A percentile compares a stretch with the other conserved stretches of the same genome.
Conservation (phyloP, 2,797 vertebrate species). For the Brotula barbata region DNA sequence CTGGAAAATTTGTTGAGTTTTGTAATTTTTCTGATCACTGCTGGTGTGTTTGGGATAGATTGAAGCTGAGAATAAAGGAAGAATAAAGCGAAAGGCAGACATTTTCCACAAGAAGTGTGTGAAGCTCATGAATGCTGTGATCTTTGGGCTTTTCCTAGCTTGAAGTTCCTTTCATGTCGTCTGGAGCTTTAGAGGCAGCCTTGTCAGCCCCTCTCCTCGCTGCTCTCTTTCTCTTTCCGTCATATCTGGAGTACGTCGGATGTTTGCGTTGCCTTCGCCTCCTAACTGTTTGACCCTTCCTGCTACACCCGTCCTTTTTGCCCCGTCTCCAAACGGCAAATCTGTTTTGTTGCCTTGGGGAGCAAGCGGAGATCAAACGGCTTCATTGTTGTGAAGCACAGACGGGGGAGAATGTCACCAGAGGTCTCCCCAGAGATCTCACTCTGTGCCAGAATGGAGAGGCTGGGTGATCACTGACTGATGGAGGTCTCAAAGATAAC, state of each 20-base stretch:
- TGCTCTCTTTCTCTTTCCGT: conserved; percentile 4
- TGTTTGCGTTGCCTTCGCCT: conserved; percentile 17
- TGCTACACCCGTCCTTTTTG: conserved; percentile 15
- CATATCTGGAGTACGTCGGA: conserved; percentile 17
- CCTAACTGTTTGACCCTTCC: conserved; percentile 45
- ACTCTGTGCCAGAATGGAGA: conserved; percentile 38
- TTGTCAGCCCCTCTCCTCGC: conserved; percentile 12
- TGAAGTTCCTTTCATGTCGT: too few species aligned
- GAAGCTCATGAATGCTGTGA: too few species aligned
- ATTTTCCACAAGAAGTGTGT: too few species aligned
- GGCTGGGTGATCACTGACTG: too few species aligned
- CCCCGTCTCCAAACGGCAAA: too few species aligned
- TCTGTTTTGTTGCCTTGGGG: conserved; percentile 50
- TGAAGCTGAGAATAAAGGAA: too few species aligned
- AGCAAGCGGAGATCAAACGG: conserved; percentile 58
- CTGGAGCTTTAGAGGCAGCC: too few species aligned
- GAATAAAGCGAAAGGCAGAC: too few species aligned
- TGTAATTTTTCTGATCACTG: too few species aligned
- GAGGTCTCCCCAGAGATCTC: conserved; percentile 40
- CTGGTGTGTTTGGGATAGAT: too few species aligned
- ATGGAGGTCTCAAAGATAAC: conserved; percentile 44
- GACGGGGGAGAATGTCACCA: conserved; percentile 46
- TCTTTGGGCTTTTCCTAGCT: too few species aligned
- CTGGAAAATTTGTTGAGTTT: too few species aligned
- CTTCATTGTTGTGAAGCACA: conserved; percentile 48